phyloP scores from a whole-genome alignment of 2,888 invertebrate genomes.

The Diogma glabrata region DNA sequence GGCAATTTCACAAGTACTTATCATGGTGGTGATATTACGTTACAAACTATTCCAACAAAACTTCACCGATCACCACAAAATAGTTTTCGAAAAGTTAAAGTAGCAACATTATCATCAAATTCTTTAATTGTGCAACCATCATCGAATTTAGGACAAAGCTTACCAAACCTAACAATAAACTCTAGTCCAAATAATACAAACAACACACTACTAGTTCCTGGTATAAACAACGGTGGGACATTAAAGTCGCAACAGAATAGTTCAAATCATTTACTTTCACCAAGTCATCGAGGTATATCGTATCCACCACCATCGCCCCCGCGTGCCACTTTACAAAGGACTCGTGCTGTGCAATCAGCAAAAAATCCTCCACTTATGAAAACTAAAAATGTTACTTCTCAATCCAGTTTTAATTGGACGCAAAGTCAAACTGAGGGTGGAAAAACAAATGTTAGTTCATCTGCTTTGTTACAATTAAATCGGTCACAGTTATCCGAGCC shows the following conservation, averaged over 20 bases:
- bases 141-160: slow-evolving; percentile 60
- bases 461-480: not conserved
- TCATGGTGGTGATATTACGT: slow-evolving; percentile 19
- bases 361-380: slow-evolving; percentile 74
- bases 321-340: slow-evolving; percentile 50
- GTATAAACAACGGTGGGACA: slow-evolving; percentile 35
- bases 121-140: slow-evolving; percentile 63
- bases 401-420: slow-evolving; percentile 36
- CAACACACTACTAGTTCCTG: slow-evolving; percentile 45
- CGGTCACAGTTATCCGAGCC: not conserved
- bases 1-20: slow-evolving; percentile 30
- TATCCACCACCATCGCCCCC: slow-evolving; percentile 74
- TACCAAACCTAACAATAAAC: slow-evolving; percentile 56
- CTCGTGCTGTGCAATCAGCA: slow-evolving; percentile 57
- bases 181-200: slow-evolving; percentile 27
- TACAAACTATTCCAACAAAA: slow-evolving; percentile 20
- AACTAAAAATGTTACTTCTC: slow-evolving; percentile 59
- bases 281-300: slow-evolving; percentile 60
- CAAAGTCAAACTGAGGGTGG: slow-evolving; percentile 20
- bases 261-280: slow-evolving; percentile 35
- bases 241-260: slow-evolving; percentile 29
- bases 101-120: slow-evolving; percentile 52
- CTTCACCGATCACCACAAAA: slow-evolving; percentile 27
- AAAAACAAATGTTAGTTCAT: not conserved
- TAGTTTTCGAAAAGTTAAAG: slow-evolving; percentile 37